Evolutionary conservation across 2,888 invertebrate genomes (phyloP), one percentile per base, ranked within the genome.

Genomic region (Hirtodrosophila cameraria): DNA sequence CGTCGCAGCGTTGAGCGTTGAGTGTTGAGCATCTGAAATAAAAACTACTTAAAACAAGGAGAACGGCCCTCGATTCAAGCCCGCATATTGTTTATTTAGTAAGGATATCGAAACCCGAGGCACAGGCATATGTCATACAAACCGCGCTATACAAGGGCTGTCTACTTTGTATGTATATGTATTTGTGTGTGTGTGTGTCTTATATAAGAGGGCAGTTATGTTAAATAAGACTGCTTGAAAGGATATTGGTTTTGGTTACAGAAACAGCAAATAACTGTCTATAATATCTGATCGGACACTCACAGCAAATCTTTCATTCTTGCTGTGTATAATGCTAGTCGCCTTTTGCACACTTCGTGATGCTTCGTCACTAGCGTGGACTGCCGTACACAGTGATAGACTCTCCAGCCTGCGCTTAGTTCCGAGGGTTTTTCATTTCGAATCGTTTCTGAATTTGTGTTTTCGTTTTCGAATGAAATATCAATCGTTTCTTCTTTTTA

Each of bases 71-170:
- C 48, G 63, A 65, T 71, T 61, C 43, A 46, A 60, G 78, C 85
- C 82, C 75, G 80, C 85, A 86, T 81, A 70, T 81, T 87, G 80
- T 87, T 81, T 82, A 82, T 78, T 81, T 74, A 82, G 85, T 67
- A 87, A 87, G 80, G 80, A 81, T 81, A 81, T 84, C 74, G 66
- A 69, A 66, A 52, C 55, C 62, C 64, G 53, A 70, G 83, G 62
- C 70, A 41, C 50, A 55, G 57, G 33, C 86, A 80, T 67, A 75
- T 75, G 83, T 35, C 54, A 58, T 52, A 72, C 52, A 64, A 28
- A 46, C 27, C 23, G 28, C 5, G 18, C 9, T 41, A 57, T 41
- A 38, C 58, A 18, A 28, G 7, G 20, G 16, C 38, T 39, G 39
- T 20, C 8, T 6, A 6, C 8, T 6, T 5, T 23, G 12, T 13